Evolutionary conservation across 2,113 vertebrate genomes (phyloP), one percentile per base, ranked within the genome.

Genomic region (Andinoacara biseriatus): DNA sequence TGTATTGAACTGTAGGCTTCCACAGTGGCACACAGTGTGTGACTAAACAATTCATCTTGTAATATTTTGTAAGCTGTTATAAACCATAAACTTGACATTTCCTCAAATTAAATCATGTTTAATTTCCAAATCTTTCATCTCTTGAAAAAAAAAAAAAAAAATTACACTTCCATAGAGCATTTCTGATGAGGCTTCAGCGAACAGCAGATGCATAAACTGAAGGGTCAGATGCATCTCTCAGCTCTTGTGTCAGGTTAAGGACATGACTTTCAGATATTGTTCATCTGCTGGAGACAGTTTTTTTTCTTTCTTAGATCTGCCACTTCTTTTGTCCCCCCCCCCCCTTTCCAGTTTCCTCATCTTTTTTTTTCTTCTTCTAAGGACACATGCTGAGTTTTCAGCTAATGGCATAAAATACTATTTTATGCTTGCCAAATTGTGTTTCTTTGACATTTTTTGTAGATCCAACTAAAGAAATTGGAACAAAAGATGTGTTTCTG

Each of bases 281-380:
- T 67, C 63, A 49, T 49, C 63, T 46, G 40, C 22, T 67, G 38
- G 26, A 0, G 38, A 26, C 24, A 15, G 1, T 33, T 33, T 33
- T 33, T 38, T 38, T 10, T 43, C 18, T 0, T 17, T 18, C 46
- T 17, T 10, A 67, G 38, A 2, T 14, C 22, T 0, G 63, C 46
- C 40, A 46, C 15, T 0, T 67, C 62, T 26, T 46, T 4, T 18
- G 40, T 67, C 63, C 22, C 29, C 38, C 63, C 22, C 29, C 38
- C 63, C 17, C 22, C 11, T 67, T 15, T 26, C 63, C 40, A 67
- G 46, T 67, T 46, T 11, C 63, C 63, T 18, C 40, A 24, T 67
- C 43, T 67, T 46, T 18, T 11, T 38, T 38, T 38, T 11, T 38
- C 9, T 38, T 38, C 9, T 38, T 38, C 35, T 46, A 67, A 38